Percentiles rank a stretch among this genome's conserved stretches.
Conservation (phyloP, 2,888 invertebrate genomes). For the Apomyelois bistriatella region DNA sequence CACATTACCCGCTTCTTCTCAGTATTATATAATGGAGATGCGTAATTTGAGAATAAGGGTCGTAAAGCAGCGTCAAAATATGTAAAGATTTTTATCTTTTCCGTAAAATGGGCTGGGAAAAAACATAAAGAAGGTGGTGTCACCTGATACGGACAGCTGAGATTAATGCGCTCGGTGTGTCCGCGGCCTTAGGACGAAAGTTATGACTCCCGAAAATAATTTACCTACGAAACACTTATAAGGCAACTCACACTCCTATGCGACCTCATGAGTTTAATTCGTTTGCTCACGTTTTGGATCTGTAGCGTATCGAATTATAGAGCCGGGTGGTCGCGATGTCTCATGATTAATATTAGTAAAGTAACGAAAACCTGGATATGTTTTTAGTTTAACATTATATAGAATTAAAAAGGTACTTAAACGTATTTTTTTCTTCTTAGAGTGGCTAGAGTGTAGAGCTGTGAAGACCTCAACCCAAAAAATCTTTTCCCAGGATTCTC, state of each 20-base stretch:
- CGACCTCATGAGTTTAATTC: no score
- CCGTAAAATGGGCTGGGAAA: slow-evolving; percentile 81
- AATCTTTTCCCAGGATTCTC: no score
- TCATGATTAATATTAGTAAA: no score
- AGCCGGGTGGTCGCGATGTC: no score
- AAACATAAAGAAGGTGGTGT: slow-evolving; percentile 81
- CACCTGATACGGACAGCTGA: slow-evolving; percentile 76
- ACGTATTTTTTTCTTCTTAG: no score
- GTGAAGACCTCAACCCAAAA: no score
- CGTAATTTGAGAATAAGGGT: slow-evolving; percentile 77
- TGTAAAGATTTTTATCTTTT: slow-evolving; percentile 80
- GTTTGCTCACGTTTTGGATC: no score
- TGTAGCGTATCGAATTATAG: no score
- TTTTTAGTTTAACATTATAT: no score
- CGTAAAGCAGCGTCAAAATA: slow-evolving; percentile 79
- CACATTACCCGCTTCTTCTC: slow-evolving; percentile 52
- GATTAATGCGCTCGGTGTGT: slow-evolving; percentile 76
- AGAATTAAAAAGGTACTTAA: no score
- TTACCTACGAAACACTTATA: slow-evolving; percentile 43
- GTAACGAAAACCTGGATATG: no score
- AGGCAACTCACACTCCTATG: neutral
- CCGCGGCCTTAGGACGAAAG: slow-evolving; percentile 74
- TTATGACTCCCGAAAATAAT: slow-evolving; percentile 74
- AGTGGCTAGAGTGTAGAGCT: no score
- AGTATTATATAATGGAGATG: slow-evolving; percentile 72